Percentiles rank a stretch among this genome's conserved stretches.
These are phyloP conservation scores for Druceiella hillmani DNA, from an alignment of 2,888 invertebrate genomes.

Conservation along the genomic window DNA sequence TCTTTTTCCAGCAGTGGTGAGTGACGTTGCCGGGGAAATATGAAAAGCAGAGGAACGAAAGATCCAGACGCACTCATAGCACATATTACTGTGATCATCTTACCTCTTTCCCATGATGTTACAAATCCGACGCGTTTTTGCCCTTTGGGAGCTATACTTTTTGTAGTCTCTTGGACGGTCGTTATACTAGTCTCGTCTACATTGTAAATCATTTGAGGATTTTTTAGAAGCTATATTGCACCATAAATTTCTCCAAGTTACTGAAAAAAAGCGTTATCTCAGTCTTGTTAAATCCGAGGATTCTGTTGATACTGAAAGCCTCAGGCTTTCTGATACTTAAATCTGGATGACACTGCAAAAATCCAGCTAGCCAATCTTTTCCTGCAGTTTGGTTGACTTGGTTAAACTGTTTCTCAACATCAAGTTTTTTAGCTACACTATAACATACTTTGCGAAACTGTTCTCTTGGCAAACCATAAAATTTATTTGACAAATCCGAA, in stretches of 20 bases:
- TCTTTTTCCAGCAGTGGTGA: constrained; percentile 19
- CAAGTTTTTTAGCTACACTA: constrained; percentile 19
- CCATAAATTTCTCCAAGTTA: constrained; percentile 16
- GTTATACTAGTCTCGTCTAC: constrained; percentile 21
- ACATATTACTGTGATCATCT: constrained; percentile 18
- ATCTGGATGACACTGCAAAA: constrained; percentile 23
- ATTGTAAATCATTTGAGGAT: constrained; percentile 16
- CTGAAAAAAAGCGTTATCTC: constrained; percentile 18
- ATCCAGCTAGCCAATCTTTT: constrained; percentile 21
- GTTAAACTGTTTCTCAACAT: constrained; percentile 21
- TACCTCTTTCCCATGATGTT: constrained; percentile 21
- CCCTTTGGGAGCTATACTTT: constrained; percentile 18
- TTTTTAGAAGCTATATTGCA: constrained; percentile 11
- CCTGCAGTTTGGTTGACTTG: constrained; percentile 19
- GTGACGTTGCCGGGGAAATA: constrained; percentile 19
- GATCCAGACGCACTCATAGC: constrained; percentile 20
- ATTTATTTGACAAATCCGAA: no score
- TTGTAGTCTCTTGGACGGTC: no score
- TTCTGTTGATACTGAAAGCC: no score
- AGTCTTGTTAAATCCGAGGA: constrained; percentile 19
- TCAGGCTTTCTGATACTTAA: constrained; percentile 18
- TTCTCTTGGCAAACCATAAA: constrained; percentile 22
- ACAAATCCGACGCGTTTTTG: constrained; percentile 18
- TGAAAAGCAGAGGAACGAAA: constrained; percentile 21
- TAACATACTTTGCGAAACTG: constrained; percentile 23